Evolutionary conservation across 2,113 vertebrate genomes (phyloP), one percentile per base, ranked within the genome.

Genomic region (Sander lucioperca): DNA sequence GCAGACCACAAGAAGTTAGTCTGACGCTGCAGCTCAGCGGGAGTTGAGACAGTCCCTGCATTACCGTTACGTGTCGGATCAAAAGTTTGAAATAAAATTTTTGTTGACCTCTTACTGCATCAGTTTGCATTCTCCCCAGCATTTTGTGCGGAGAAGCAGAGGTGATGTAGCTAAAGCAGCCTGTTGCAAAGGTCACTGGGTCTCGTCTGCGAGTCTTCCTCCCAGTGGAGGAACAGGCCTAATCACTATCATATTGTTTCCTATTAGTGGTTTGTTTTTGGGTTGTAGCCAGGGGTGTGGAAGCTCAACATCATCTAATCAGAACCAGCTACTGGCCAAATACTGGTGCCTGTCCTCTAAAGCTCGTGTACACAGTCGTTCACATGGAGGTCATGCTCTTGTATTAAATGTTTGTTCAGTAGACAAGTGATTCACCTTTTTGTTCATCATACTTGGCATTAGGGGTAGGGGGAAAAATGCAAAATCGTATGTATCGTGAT

Each of bases 191-290:
- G 61, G 77, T 65, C 68, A 47, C 36, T 14, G 10, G 56, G 23
- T 56, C 74, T 73, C 1, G 30, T 39, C 45, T 62, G 61, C 1
- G 16, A 19, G 51, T 77, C 48, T 58, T 75, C 2, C 63, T 78
- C 69, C 56, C 77, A 53, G 39, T 13, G 45, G 79, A 70, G 39
- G 21, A 65, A 47, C 23, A 1, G 48, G 54, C 39, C 6, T 64
- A 57, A 86, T 79, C 63, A 39, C 30, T 16, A 25, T 72, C 54
- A 25, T 75, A 85, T 74, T 54, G 51, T 81, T 84, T 75, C 58
- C 53, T 63, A 15, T 64, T 11, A 61, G 78, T 53, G 62, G n/a
- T 56, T 83, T 79, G 50, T 85, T 76, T 33, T 76, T 69, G 72
- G 82, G 75, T 62, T 47, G 74, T 23, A 61, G 58, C 19, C 75